Evolutionary conservation across 2,113 vertebrate genomes (phyloP).

Genomic region (Sakesphorus luctuosus): DNA sequence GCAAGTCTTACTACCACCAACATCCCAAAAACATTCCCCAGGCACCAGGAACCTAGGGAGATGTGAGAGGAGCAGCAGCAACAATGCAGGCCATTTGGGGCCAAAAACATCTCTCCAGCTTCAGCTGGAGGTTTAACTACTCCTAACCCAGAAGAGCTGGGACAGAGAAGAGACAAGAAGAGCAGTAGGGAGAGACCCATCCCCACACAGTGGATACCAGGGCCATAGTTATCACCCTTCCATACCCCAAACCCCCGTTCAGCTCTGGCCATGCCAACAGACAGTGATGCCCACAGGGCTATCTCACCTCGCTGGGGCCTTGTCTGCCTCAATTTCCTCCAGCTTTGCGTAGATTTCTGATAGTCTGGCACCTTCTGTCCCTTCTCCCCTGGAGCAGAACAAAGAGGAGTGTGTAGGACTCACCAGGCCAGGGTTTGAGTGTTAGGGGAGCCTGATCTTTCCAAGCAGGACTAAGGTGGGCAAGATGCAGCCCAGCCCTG

Average conservation of each 20-base stretch:
- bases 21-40: neutral
- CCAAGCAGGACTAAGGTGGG: neutral
- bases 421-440: neutral
- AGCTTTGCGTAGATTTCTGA: slow-evolving; percentile 91
- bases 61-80: neutral
- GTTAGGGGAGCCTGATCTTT: neutral
- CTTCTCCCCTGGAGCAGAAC: slow-evolving; percentile 79
- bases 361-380: slow-evolving; percentile 85
- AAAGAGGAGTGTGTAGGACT: neutral
- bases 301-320: slow-evolving; percentile 93
- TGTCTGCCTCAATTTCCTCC: slow-evolving; percentile 98
- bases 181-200: neutral
- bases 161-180: neutral
- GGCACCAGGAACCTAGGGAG: neutral
- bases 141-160: neutral
- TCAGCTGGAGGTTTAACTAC: neutral
- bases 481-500: neutral
- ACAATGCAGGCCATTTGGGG: neutral
- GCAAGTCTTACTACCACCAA: neutral
- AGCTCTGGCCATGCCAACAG: neutral
- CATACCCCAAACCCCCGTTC: neutral
- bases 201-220: neutral
- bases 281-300: neutral
- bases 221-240: neutral
- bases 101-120: neutral